Conservation (phyloP, 2,888 invertebrate species). For the Eristalis tenax region DNA sequence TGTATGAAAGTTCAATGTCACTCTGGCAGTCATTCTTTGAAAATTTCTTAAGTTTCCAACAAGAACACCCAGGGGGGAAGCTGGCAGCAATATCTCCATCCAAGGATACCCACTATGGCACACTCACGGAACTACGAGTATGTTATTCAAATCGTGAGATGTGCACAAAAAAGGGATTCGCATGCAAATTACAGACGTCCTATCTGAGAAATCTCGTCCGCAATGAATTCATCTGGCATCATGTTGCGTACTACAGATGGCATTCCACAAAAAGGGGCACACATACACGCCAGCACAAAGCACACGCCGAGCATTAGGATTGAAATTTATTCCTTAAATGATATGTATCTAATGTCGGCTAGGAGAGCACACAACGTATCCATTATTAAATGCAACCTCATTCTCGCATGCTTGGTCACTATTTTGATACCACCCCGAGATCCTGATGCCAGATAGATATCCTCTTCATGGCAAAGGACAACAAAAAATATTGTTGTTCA, state of each 20-base stretch:
- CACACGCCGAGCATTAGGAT: conserved; percentile 33
- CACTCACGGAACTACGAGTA: neutral
- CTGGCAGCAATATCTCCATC: conserved; percentile 26
- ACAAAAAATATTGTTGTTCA: neutral
- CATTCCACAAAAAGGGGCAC: conserved; percentile 34
- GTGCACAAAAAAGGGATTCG: conserved; percentile 53
- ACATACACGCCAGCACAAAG: conserved; percentile 8
- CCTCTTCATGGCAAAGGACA: neutral
- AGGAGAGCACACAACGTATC: conserved; percentile 1
- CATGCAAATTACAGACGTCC: conserved; percentile 61
- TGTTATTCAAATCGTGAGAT: conserved; percentile 64
- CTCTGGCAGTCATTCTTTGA: conserved; percentile 11
- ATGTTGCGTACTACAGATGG: conserved; percentile 65
- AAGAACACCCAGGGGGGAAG: conserved; percentile 3
- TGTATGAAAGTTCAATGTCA: neutral
- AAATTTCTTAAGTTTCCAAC: conserved; percentile 20
- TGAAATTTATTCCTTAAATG: conserved; percentile 63
- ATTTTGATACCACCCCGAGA: conserved; percentile 51
- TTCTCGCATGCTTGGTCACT: conserved; percentile 58
- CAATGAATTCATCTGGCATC: conserved; percentile 64
- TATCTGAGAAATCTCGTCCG: conserved; percentile 59
- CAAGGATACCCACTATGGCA: conserved; percentile 7
- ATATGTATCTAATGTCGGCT: conserved; percentile 47
- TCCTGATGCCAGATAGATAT: conserved; percentile 30
- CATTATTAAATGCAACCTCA: conserved; percentile 59